Percentiles rank a stretch among this genome's conserved stretches.
These are phyloP conservation scores for Ennomos erosarius DNA, from an alignment of 2,888 invertebrate species.

Conservation along the genomic window DNA sequence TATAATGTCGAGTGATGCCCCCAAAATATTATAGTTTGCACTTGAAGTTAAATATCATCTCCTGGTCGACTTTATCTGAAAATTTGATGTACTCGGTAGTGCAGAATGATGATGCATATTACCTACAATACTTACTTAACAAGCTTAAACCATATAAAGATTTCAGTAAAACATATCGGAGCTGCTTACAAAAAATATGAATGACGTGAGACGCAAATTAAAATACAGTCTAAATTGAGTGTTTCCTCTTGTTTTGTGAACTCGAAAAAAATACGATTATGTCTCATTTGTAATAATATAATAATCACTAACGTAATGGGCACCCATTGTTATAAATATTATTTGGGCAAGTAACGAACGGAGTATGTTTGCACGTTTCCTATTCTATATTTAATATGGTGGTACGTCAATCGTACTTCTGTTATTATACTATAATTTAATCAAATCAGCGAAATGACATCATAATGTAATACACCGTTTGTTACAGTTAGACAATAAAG, in stretches of 20 bases:
- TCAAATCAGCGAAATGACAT: slow-evolving; percentile 17
- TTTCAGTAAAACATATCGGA: background rate
- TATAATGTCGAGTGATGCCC: no score
- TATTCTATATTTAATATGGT: no score
- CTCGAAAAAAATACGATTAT: slow-evolving; percentile 31
- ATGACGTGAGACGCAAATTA: slow-evolving; percentile 33
- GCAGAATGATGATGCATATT: slow-evolving; percentile 5
- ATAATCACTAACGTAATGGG: slow-evolving; percentile 33
- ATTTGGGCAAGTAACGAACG: slow-evolving; percentile 32
- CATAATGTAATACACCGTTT: background rate
- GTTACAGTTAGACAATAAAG: background rate
- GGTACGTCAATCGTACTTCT: slow-evolving; percentile 3
- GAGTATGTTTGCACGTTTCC: slow-evolving; percentile 13
- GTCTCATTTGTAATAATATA: slow-evolving; percentile 37
- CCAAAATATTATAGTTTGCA: no score
- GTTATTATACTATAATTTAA: slow-evolving; percentile 13
- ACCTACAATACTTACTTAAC: slow-evolving; percentile 4
- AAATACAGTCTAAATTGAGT: slow-evolving; percentile 24
- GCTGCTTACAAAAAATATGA: slow-evolving; percentile 27
- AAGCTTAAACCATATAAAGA: background rate
- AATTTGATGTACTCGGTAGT: no score
- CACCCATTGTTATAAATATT: slow-evolving; percentile 29
- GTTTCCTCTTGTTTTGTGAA: slow-evolving; percentile 32
- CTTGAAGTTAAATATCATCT: no score
- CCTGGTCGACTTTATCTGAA: no score